Percentiles rank a stretch among this genome's conserved stretches.
phyloP scores from a whole-genome alignment of 1,140 invertebrate species.

The Asobara japonica region DNA sequence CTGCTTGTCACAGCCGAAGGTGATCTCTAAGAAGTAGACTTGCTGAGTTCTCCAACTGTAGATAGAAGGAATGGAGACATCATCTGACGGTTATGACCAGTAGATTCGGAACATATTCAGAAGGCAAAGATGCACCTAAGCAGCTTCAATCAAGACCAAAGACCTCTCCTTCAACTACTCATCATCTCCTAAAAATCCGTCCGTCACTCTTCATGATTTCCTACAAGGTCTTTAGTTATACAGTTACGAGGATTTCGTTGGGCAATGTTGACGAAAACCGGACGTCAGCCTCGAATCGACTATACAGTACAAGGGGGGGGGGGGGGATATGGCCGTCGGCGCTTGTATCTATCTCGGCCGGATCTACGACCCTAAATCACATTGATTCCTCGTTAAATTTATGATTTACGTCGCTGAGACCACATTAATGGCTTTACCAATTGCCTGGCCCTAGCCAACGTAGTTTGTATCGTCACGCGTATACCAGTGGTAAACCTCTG shows the following conservation, averaged over 20 bases:
- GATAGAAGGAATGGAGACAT: too few species aligned
- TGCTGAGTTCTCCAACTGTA: too few species aligned
- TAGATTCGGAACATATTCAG: too few species aligned
- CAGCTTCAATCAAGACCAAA: too few species aligned
- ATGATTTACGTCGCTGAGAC: constrained; percentile 32
- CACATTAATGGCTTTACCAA: constrained; percentile 19
- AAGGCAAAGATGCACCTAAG: too few species aligned
- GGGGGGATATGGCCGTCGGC: constrained; percentile 14
- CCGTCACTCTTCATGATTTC: not conserved
- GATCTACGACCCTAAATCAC: constrained; percentile 34
- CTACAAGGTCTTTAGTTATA: not conserved
- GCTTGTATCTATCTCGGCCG: constrained; percentile 17
- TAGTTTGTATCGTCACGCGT: not conserved
- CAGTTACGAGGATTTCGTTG: not conserved
- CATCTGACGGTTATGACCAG: too few species aligned
- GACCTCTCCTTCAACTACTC: too few species aligned
- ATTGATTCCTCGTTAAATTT: constrained; percentile 39
- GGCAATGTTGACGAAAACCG: constrained; percentile 10
- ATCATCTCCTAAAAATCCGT: not conserved
- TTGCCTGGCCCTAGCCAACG: constrained; percentile 7
- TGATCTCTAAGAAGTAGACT: too few species aligned
- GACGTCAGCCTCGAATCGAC: not conserved
- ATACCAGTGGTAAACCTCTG: constrained; percentile 2
- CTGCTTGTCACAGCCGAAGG: too few species aligned
- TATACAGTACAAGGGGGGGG: not conserved